These are phyloP conservation scores for Pristionchus entomophagus DNA, from an alignment of 2,888 invertebrate species.

Conservation along the genomic window DNA sequence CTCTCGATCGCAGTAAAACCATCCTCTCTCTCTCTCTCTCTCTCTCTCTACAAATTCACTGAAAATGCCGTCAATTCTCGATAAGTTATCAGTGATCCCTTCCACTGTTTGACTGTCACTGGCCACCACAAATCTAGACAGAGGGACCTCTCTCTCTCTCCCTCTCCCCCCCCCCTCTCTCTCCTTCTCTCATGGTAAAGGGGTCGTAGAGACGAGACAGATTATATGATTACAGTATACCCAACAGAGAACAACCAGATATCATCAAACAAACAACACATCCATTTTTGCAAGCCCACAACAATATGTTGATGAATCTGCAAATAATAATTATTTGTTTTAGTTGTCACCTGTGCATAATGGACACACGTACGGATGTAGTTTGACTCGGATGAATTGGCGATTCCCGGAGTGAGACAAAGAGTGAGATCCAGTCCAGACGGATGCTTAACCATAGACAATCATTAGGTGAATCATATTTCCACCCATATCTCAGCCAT, in stretches of 20 bases:
- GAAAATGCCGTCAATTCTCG: slow-evolving; percentile 25
- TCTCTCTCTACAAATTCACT: not conserved
- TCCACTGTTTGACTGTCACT: not conserved
- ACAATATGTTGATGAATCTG: too few species aligned
- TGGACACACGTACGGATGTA: slow-evolving; percentile 94
- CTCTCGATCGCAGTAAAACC: too few species aligned
- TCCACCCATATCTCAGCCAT: not conserved
- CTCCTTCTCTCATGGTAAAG: not conserved
- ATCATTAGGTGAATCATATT: too few species aligned
- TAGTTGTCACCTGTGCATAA: slow-evolving; percentile 85
- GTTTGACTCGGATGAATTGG: slow-evolving; percentile 93
- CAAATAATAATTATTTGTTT: too few species aligned
- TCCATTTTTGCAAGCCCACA: not conserved
- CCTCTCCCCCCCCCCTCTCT: not conserved
- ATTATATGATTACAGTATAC: not conserved
- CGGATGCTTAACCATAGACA: not conserved
- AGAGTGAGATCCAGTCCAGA: slow-evolving; percentile 76
- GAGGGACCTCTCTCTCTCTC: not conserved
- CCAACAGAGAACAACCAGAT: not conserved
- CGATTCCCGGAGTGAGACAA: slow-evolving; percentile 92
- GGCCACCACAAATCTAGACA: not conserved
- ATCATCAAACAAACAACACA: not conserved
- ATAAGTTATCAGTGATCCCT: not conserved
- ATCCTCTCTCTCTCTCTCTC: not conserved
- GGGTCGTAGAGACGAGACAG: not conserved